A percentile compares a stretch with the other conserved stretches of the same genome.
phyloP scores from a whole-genome alignment of 2,797 vertebrate species.

The Carduelis carduelis region DNA sequence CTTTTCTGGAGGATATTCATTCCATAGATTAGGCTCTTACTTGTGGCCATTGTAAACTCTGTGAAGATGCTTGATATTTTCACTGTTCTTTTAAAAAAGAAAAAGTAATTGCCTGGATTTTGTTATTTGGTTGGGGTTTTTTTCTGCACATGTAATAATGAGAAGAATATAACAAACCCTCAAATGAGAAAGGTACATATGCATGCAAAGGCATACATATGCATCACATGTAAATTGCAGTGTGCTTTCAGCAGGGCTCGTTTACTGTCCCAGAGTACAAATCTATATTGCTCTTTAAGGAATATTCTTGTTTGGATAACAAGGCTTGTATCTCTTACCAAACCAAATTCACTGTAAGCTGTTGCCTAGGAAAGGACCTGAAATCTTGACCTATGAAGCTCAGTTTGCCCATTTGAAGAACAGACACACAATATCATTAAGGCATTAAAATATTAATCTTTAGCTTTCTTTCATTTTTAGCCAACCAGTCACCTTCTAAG shows the following conservation, averaged over 20 bases:
- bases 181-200: neutral
- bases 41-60: neutral
- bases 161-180: neutral
- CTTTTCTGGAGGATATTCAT: neutral
- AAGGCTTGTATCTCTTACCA: neutral
- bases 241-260: neutral
- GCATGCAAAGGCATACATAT: neutral
- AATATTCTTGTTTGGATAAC: neutral
- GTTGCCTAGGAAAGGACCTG: neutral
- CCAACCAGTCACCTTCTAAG: slow-evolving; percentile 86
- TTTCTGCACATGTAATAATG: neutral
- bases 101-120: neutral
- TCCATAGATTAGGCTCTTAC: neutral
- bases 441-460: neutral
- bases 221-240: neutral
- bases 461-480: slow-evolving; percentile 68
- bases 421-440: neutral
- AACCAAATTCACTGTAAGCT: neutral
- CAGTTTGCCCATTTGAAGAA: neutral
- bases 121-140: rapidly evolving
- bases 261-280: neutral
- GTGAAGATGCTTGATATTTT: neutral
- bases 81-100: neutral
- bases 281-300: neutral
- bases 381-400: neutral